Percentiles rank a stretch among this genome's conserved stretches.
Evolutionary conservation across 2,888 invertebrate genomes (phyloP).

Genomic region (Notodonta dromedarius): DNA sequence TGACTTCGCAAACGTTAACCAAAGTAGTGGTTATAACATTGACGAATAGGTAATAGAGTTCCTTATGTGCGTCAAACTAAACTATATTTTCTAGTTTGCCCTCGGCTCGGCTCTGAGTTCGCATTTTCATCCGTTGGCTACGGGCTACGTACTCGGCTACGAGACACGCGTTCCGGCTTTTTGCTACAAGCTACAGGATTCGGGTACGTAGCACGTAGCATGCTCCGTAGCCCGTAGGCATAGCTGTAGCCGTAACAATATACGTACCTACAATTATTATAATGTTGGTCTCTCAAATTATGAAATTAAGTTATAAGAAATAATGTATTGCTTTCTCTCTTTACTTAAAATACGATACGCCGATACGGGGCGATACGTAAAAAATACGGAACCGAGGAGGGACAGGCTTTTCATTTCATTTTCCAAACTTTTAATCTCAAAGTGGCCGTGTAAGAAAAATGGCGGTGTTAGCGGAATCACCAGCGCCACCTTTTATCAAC

Average conservation of each 20-base stretch:
- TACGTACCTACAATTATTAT: no score
- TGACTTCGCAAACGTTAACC: no score
- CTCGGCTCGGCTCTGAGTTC: background rate
- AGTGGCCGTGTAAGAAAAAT: constrained; percentile 84
- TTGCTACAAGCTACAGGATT: no score
- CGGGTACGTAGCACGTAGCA: background rate
- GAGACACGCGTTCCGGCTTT: no score
- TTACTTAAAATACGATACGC: constrained; percentile 44
- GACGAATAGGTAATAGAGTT: no score
- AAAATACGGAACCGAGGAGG: constrained; percentile 41
- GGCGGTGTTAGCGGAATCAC: constrained; percentile 79
- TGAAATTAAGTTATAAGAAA: no score
- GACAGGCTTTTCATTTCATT: constrained; percentile 78
- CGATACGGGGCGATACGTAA: constrained; percentile 61
- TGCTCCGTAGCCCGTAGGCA: background rate
- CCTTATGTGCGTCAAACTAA: no score
- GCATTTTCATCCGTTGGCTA: background rate
- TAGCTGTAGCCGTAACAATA: background rate
- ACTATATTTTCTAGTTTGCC: no score
- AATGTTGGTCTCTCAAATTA: no score
- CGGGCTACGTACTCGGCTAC: no score
- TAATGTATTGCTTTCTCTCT: no score
- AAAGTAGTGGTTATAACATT: no score
- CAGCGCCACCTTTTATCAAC: constrained; percentile 82
- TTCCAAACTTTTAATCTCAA: constrained; percentile 83